phyloP scores from a whole-genome alignment of 2,888 invertebrate genomes.

The Reticulitermes lucifugus region DNA sequence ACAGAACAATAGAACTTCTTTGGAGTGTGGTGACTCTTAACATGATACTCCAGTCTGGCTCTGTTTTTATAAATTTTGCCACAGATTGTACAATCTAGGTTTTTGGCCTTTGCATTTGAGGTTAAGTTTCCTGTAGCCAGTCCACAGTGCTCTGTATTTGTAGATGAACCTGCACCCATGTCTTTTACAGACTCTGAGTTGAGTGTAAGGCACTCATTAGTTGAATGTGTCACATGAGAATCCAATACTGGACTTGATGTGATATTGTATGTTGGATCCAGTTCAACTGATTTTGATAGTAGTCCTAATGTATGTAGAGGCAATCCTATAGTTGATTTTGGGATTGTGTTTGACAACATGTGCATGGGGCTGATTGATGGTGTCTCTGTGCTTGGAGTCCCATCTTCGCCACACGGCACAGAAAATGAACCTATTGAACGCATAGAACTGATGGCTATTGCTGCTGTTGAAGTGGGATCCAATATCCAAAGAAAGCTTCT shows the following conservation, averaged over 20 bases:
- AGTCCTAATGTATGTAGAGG: background rate
- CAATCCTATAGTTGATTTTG: background rate
- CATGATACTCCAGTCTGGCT: background rate
- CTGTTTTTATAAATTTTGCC: constrained; percentile 4
- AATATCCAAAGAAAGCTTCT: constrained; percentile 34
- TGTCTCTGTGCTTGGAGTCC: background rate
- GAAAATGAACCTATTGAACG: background rate
- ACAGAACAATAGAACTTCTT: constrained; percentile 17
- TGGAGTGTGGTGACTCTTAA: background rate
- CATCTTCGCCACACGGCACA: background rate
- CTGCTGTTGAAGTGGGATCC: constrained; percentile 16
- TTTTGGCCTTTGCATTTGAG: background rate
- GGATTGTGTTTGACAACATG: too few relatives aligned
- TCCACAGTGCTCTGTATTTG: too few relatives aligned
- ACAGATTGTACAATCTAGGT: background rate
- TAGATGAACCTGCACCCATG: too few relatives aligned
- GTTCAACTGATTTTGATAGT: background rate
- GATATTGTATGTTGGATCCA: too few relatives aligned
- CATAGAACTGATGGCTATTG: background rate
- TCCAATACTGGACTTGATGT: too few relatives aligned
- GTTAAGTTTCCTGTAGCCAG: too few relatives aligned
- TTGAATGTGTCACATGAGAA: background rate
- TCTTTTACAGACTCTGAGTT: background rate
- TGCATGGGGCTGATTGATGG: background rate
- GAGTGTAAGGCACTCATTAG: background rate